Conservation (phyloP, 2,888 invertebrate genomes). For the Mycalesis mineus region DNA sequence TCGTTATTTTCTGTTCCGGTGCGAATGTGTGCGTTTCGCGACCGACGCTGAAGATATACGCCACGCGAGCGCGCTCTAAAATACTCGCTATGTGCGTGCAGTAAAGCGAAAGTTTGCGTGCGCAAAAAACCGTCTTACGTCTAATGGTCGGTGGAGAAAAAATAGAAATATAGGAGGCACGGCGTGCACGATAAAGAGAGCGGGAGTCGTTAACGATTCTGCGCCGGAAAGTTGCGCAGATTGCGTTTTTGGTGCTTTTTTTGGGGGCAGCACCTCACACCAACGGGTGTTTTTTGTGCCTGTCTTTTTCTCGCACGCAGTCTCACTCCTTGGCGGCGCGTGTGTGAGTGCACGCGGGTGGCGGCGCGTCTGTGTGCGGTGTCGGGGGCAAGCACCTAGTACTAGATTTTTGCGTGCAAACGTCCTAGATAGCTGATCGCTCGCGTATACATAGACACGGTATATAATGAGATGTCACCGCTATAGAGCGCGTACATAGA, state of each 20-base stretch:
- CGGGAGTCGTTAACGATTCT: constrained; percentile 79
- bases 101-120: constrained; percentile 39
- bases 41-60: constrained; percentile 51
- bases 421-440: constrained; percentile 69
- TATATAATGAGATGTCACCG: constrained; percentile 74
- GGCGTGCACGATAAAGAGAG: constrained; percentile 77
- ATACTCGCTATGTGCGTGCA: constrained; percentile 15
- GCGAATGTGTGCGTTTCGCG: constrained; percentile 70
- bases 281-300: constrained; percentile 74
- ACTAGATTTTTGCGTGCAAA: constrained; percentile 74
- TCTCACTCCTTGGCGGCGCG: constrained; percentile 52
- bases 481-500: constrained; percentile 64
- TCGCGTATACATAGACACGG: constrained; percentile 46
- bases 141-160: constrained; percentile 71
- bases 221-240: constrained; percentile 80
- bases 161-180: constrained; percentile 78
- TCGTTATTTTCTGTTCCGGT: constrained; percentile 79
- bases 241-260: constrained; percentile 80
- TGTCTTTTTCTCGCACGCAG: constrained; percentile 73
- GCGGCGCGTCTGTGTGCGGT: constrained; percentile 33
- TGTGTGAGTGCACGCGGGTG: constrained; percentile 41
- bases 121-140: constrained; percentile 58
- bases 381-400: constrained; percentile 67
- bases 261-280: constrained; percentile 77
- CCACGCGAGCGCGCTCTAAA: constrained; percentile 38